A percentile compares a stretch with the other conserved stretches of the same genome.
phyloP scores from a whole-genome alignment of 2,797 vertebrate species.

The Ctenosaura bakeri region DNA sequence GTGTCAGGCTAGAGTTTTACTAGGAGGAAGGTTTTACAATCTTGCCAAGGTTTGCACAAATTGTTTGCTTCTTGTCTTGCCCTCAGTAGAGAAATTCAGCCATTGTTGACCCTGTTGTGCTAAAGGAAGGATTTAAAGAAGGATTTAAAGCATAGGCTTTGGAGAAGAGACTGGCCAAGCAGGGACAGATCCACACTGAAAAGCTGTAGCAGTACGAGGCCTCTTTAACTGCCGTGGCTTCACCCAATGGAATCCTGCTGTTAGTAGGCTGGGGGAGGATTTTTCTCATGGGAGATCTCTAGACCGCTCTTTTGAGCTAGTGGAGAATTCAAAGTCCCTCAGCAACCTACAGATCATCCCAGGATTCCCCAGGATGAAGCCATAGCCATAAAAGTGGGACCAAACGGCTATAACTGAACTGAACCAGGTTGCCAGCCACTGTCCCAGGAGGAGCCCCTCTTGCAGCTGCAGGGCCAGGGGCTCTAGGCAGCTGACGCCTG shows the following conservation, averaged over 20 bases:
- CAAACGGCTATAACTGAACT: too few relatives aligned
- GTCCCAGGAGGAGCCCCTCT: neutral
- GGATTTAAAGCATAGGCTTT: neutral
- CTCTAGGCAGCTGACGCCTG: neutral
- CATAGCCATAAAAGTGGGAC: too few relatives aligned
- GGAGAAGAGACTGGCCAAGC: too few relatives aligned
- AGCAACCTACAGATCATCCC: neutral
- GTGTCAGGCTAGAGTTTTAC: neutral
- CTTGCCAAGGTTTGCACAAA: neutral
- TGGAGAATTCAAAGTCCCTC: neutral
- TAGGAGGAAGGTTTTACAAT: neutral
- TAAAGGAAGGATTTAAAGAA: neutral
- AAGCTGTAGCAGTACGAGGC: too few relatives aligned
- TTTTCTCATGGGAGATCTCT: too few relatives aligned
- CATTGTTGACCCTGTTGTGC: neutral
- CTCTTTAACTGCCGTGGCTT: too few relatives aligned
- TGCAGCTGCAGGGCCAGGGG: neutral
- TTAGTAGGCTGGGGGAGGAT: too few relatives aligned
- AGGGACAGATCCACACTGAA: too few relatives aligned
- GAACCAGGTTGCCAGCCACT: neutral
- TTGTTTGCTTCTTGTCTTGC: neutral
- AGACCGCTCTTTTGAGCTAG: neutral
- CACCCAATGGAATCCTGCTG: too few relatives aligned
- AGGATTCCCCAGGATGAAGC: too few relatives aligned
- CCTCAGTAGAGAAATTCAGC: neutral